Evolutionary conservation across 92 coral and sea anemone species (phyloP).

Genomic region (Ricordea florida): DNA sequence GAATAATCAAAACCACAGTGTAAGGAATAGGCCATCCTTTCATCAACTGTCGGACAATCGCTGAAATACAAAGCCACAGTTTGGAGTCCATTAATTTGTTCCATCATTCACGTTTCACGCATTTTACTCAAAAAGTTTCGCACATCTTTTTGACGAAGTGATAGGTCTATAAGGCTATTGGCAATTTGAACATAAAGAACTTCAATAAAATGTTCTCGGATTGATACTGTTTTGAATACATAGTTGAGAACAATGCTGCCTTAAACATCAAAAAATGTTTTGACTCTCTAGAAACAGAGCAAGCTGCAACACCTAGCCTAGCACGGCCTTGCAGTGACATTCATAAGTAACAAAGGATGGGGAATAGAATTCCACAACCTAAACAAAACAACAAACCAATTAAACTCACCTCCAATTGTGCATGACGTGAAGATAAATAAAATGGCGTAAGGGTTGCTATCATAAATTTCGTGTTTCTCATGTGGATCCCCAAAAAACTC

Average conservation of each 20-base stretch:
- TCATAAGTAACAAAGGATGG: too few relatives aligned
- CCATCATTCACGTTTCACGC: too few relatives aligned
- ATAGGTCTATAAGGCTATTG: neutral
- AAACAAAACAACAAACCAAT: neutral
- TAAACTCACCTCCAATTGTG: constrained; percentile 92
- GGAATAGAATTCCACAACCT: too few relatives aligned
- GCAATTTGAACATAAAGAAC: neutral
- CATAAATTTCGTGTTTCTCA: constrained; percentile 36
- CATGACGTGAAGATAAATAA: constrained; percentile 88
- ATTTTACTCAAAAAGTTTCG: too few relatives aligned
- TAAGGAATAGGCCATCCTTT: constrained; percentile 99
- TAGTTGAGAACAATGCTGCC: too few relatives aligned
- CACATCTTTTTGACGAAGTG: neutral
- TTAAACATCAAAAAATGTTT: too few relatives aligned
- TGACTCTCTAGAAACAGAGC: too few relatives aligned
- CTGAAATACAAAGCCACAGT: constrained; percentile 35
- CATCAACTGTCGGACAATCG: constrained; percentile 93
- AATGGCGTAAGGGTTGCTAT: constrained; percentile 86
- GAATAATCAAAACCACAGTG: constrained; percentile 90
- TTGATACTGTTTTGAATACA: too few relatives aligned
- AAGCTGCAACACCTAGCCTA: too few relatives aligned
- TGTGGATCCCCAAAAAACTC: neutral
- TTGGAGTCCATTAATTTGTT: too few relatives aligned
- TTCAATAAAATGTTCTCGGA: neutral
- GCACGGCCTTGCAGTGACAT: too few relatives aligned